phyloP scores from a whole-genome alignment of 2,797 vertebrate species.

The Bryconaethiops microstoma region DNA sequence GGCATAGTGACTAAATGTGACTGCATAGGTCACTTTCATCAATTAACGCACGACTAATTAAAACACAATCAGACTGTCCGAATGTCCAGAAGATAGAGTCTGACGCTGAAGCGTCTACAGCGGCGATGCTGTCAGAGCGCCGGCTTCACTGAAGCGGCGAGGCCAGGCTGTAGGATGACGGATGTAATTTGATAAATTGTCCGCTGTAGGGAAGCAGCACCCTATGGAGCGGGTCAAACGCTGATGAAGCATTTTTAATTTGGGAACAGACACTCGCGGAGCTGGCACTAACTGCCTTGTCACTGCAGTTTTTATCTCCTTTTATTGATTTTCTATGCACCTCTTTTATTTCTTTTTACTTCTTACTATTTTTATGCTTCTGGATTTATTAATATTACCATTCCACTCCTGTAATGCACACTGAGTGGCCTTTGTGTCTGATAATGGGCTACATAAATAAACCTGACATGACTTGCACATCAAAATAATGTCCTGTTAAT shows the following conservation, averaged over 20 bases:
- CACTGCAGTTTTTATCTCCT: too few relatives aligned
- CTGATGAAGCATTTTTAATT: slow-evolving; percentile 37
- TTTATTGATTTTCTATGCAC: too few relatives aligned
- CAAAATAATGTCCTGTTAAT: too few relatives aligned
- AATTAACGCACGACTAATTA: neutral
- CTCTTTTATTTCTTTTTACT: too few relatives aligned
- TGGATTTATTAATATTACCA: too few relatives aligned
- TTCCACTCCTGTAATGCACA: too few relatives aligned
- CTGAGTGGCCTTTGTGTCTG: too few relatives aligned
- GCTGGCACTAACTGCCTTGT: slow-evolving; percentile 7
- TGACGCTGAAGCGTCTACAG: neutral
- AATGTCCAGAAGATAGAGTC: neutral
- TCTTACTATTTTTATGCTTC: too few relatives aligned
- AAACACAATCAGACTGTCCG: neutral
- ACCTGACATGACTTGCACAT: too few relatives aligned
- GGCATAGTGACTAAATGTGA: too few relatives aligned
- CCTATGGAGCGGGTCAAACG: slow-evolving; percentile 28
- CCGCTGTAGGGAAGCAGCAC: slow-evolving; percentile 16
- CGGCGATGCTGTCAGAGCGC: slow-evolving; percentile 4
- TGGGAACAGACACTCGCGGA: slow-evolving; percentile 9
- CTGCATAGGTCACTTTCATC: too few relatives aligned
- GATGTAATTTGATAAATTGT: slow-evolving; percentile 32
- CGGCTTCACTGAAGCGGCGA: neutral
- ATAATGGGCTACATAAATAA: too few relatives aligned
- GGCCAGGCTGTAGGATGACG: slow-evolving; percentile 12